Percentiles rank a stretch among this genome's conserved stretches.
phyloP scores from a whole-genome alignment of 2,888 invertebrate genomes.

The Chloroclystis v-ata region DNA sequence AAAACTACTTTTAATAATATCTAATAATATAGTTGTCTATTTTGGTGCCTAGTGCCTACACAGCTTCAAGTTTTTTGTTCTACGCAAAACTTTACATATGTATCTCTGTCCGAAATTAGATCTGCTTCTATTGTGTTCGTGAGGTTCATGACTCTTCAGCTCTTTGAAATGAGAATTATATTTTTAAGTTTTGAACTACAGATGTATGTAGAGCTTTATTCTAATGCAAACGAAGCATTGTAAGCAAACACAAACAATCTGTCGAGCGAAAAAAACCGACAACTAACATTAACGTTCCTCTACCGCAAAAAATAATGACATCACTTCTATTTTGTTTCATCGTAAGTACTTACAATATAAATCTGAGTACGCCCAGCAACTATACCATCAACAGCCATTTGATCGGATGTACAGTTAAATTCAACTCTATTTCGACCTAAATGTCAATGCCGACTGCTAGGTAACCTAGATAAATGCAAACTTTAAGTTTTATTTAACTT shows the following conservation, averaged over 20 bases:
- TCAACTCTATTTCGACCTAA: constrained; percentile 52
- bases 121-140: constrained; percentile 13
- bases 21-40: too few relatives aligned
- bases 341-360: constrained; percentile 32
- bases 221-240: constrained; percentile 57
- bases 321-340: constrained; percentile 52
- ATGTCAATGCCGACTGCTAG: constrained; percentile 38
- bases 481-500: constrained; percentile 8
- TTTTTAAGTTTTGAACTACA: constrained; percentile 8
- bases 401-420: constrained; percentile 58
- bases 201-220: constrained; percentile 25
- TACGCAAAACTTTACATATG: background rate
- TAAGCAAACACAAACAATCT: constrained; percentile 45
- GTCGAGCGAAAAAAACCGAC: constrained; percentile 61
- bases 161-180: constrained; percentile 11
- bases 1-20: too few relatives aligned
- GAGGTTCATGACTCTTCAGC: constrained; percentile 23
- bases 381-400: constrained; percentile 47
- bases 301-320: constrained; percentile 65
- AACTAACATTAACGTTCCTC: constrained; percentile 57
- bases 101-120: constrained; percentile 16
- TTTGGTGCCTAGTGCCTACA: too few relatives aligned
- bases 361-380: constrained; percentile 40
- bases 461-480: constrained; percentile 16
- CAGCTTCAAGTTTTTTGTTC: too few relatives aligned